Evolutionary conservation across 2,797 vertebrate species (phyloP).

Genomic region (Cynopterus sphinx): DNA sequence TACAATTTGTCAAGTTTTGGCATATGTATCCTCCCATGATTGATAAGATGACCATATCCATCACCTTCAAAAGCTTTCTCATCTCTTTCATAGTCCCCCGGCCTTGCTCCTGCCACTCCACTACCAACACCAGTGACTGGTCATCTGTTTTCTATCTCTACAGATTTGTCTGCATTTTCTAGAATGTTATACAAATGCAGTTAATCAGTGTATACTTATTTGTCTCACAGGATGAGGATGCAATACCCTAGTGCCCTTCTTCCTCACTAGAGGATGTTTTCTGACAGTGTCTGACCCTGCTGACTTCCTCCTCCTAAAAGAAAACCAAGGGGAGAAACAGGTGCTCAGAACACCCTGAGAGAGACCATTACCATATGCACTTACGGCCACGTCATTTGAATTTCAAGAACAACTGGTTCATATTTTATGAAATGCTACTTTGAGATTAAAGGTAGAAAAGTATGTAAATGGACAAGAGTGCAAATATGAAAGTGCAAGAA

Average conservation of each 20-base stretch:
- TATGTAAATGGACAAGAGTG: background rate
- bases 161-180: background rate
- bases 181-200: background rate
- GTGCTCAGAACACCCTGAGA: background rate
- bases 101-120: background rate
- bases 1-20: background rate
- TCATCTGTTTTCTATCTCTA: background rate
- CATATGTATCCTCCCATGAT: background rate
- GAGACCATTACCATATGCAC: background rate
- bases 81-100: background rate
- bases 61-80: background rate
- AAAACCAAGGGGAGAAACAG: background rate
- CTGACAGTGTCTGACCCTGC: background rate
- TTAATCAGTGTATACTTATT: background rate
- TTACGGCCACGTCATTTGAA: conserved; percentile 6
- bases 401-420: background rate
- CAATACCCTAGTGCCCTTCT: background rate
- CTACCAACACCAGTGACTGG: background rate
- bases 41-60: background rate
- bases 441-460: background rate
- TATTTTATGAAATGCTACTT: conserved; percentile 2
- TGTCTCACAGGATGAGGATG: background rate
- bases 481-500: background rate
- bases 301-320: conserved; percentile 11
- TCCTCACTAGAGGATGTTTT: background rate